Conservation (phyloP, 2,888 invertebrate species). For the Lucinisca nassula region DNA sequence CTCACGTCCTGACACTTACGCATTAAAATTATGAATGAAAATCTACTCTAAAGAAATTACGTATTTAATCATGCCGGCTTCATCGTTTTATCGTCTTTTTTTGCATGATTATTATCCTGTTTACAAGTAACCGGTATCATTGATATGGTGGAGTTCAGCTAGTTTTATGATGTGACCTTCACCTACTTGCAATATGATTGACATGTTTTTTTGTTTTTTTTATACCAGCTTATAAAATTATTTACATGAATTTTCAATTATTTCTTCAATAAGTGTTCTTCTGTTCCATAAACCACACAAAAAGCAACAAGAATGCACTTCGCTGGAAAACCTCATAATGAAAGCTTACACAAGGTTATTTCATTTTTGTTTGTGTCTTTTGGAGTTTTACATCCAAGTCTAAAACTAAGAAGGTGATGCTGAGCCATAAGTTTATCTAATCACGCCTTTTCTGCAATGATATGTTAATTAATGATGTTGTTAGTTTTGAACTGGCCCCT, state of each 20-base stretch:
- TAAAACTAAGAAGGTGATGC: too few species aligned
- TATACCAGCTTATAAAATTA: background rate
- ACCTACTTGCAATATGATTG: background rate
- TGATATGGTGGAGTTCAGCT: background rate
- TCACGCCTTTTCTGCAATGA: too few species aligned
- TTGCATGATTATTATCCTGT: background rate
- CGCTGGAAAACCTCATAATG: too few species aligned
- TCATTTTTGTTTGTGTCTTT: too few species aligned
- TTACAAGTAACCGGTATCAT: background rate
- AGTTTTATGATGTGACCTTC: background rate
- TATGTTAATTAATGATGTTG: too few species aligned
- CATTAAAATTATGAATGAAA: conserved; percentile 41
- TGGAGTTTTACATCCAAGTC: too few species aligned
- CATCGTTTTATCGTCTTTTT: background rate
- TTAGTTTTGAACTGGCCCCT: too few species aligned
- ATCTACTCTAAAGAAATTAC: conserved; percentile 6
- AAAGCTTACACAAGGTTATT: too few species aligned
- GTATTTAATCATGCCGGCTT: background rate
- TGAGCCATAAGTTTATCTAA: too few species aligned
- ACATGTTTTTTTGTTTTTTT: background rate
- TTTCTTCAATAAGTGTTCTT: background rate
- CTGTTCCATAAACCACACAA: too few species aligned
- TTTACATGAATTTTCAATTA: conserved; percentile 1
- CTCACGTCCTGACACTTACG: background rate
- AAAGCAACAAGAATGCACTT: too few species aligned